phyloP scores from a whole-genome alignment of 92 coral and sea anemone species.

The Zoanthus sansibaricus region DNA sequence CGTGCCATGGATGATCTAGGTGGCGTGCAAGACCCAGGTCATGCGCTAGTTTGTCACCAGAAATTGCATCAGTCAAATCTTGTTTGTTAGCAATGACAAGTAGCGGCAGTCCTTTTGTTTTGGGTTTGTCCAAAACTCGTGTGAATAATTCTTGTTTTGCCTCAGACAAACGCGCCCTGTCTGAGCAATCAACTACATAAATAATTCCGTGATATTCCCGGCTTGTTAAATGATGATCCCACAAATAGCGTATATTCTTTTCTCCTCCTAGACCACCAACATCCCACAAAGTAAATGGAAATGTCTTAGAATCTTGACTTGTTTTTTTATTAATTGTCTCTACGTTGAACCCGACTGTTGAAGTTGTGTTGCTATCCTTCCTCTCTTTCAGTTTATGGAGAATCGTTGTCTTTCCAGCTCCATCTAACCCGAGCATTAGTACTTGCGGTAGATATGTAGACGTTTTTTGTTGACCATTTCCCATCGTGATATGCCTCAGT shows the following conservation, averaged over 20 bases:
- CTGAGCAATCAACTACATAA: slow-evolving; percentile 42
- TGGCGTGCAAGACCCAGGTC: slow-evolving; percentile 11
- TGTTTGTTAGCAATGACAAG: slow-evolving; percentile 43
- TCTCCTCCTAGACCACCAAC: slow-evolving; percentile 28
- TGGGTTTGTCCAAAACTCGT: slow-evolving; percentile 25
- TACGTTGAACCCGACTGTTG: slow-evolving; percentile 36
- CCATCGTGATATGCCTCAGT: neutral
- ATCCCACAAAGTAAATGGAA: slow-evolving; percentile 37
- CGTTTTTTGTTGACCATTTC: neutral
- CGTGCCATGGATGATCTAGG: slow-evolving; percentile 25
- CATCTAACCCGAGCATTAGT: slow-evolving; percentile 42
- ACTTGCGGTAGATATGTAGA: slow-evolving; percentile 23
- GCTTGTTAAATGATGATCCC: slow-evolving; percentile 35
- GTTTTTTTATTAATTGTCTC: neutral
- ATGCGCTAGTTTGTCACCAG: neutral
- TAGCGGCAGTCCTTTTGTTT: slow-evolving; percentile 32
- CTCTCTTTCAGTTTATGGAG: slow-evolving; percentile 21
- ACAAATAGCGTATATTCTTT: slow-evolving; percentile 1
- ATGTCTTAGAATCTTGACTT: neutral
- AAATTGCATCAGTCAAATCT: slow-evolving; percentile 6
- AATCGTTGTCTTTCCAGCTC: slow-evolving; percentile 41
- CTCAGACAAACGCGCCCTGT: slow-evolving; percentile 3
- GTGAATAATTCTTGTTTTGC: slow-evolving; percentile 34
- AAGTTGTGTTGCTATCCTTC: neutral
- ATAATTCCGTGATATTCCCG: slow-evolving; percentile 18